Evolutionary conservation across 2,113 vertebrate genomes (phyloP).

Genomic region (Thinocorus orbignyianus): DNA sequence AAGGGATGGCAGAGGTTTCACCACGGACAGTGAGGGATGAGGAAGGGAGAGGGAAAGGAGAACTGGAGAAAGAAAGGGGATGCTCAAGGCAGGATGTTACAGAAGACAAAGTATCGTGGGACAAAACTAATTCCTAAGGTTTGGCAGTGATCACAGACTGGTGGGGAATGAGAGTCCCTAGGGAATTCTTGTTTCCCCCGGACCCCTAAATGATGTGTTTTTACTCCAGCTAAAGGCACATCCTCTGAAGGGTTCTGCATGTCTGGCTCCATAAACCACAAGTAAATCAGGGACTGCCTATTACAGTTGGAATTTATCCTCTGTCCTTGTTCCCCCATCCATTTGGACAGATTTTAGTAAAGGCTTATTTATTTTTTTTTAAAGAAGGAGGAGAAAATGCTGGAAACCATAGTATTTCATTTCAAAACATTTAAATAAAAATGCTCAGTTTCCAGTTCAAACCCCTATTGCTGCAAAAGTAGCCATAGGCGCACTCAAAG

Average conservation of each 20-base stretch:
- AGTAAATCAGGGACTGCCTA: neutral
- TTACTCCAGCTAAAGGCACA: neutral
- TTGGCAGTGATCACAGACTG: neutral
- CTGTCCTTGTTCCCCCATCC: neutral
- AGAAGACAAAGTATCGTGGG: neutral
- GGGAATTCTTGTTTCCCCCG: neutral
- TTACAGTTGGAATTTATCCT: neutral
- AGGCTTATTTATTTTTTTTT: too few relatives aligned
- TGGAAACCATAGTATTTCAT: neutral
- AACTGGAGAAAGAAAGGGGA: neutral
- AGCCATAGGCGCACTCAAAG: neutral
- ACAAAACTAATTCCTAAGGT: too few relatives aligned
- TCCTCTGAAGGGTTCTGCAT: accelerated
- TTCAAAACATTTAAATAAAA: neutral
- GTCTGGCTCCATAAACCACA: too few relatives aligned
- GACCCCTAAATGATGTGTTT: neutral
- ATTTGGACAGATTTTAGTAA: neutral
- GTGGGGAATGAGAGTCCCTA: neutral
- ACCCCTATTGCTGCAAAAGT: neutral
- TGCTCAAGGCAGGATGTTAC: neutral
- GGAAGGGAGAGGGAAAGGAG: neutral
- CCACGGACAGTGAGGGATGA: neutral
- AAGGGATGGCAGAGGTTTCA: neutral
- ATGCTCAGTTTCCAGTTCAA: neutral
- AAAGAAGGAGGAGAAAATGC: neutral